A percentile compares a stretch with the other conserved stretches of the same genome.
Conservation (phyloP, 1,140 invertebrate genomes). For the Sminthurides bifidus region DNA sequence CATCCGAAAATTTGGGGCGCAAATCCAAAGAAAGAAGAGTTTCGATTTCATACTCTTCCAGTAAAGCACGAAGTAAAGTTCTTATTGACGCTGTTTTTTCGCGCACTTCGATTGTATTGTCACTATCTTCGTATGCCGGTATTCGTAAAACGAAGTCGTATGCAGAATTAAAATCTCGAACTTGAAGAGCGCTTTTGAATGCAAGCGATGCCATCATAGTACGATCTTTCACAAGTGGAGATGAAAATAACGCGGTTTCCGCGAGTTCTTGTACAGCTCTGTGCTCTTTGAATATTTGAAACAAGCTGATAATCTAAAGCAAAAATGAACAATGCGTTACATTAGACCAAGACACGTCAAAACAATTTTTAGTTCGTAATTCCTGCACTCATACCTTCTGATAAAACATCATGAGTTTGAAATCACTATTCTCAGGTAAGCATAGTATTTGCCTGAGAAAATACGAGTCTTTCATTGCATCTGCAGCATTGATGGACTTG, state of each 20-base stretch:
- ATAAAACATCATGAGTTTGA: background rate
- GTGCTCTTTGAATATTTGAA: conserved; percentile 22
- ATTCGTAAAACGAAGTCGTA: conserved; percentile 21
- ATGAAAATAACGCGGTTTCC: conserved; percentile 6
- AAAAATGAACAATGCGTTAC: background rate
- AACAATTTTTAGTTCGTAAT: background rate
- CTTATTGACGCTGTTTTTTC: conserved; percentile 22
- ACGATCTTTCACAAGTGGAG: conserved; percentile 1
- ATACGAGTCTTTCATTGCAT: conserved; percentile 12
- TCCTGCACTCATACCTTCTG: conserved; percentile 9
- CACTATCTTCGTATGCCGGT: conserved; percentile 1
- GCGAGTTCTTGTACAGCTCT: conserved; percentile 19
- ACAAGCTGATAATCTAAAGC: conserved; percentile 22
- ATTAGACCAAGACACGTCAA: no score
- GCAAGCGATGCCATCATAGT: conserved; percentile 23
- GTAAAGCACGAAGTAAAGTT: conserved; percentile 16
- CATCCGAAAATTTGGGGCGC: conserved; percentile 12
- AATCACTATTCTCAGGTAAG: background rate
- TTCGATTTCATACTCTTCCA: conserved; percentile 19
- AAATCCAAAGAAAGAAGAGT: conserved; percentile 18
- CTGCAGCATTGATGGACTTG: conserved; percentile 5
- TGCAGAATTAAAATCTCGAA: conserved; percentile 22
- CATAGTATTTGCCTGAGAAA: conserved; percentile 16
- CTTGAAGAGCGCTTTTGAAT: conserved; percentile 25
- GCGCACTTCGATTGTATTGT: background rate